Conservation (phyloP, 2,888 invertebrate species). For the Phyllotreta striolata region DNA sequence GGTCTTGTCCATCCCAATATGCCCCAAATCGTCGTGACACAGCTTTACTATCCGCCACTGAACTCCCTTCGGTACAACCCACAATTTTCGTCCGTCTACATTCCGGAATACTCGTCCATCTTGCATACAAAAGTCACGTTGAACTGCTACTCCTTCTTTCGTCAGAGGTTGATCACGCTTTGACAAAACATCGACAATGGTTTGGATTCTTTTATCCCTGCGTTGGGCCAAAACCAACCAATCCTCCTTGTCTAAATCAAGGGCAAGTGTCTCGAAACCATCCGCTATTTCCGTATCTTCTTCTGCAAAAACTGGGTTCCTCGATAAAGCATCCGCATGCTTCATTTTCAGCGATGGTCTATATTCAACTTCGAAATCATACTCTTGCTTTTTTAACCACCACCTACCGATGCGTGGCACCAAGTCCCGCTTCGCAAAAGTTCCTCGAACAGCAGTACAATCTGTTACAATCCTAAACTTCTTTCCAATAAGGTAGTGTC, state of each 20-base stretch:
- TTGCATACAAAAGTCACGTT: not conserved
- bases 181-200: not conserved
- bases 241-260: constrained; percentile 37
- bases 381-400: constrained; percentile 10
- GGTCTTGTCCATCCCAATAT: constrained; percentile 41
- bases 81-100: not conserved
- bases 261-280: not conserved
- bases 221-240: constrained; percentile 44
- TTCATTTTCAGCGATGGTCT: not conserved
- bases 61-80: not conserved
- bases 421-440: constrained; percentile 41
- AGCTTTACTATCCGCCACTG: constrained; percentile 3
- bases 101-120: not conserved
- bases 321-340: constrained; percentile 1
- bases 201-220: constrained; percentile 13
- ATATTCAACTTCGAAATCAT: not conserved
- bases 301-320: not conserved
- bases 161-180: not conserved
- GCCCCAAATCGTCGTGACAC: constrained; percentile 47
- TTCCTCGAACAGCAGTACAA: constrained; percentile 40
- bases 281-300: not conserved
- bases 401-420: constrained; percentile 3
- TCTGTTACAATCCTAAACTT: constrained; percentile 44
- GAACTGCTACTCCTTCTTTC: not conserved
- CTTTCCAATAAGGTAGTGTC: constrained; percentile 14